Evolutionary conservation across 2,113 vertebrate genomes (phyloP), one percentile per base, ranked within the genome.

Genomic region (Campylomormyrus numenius): DNA sequence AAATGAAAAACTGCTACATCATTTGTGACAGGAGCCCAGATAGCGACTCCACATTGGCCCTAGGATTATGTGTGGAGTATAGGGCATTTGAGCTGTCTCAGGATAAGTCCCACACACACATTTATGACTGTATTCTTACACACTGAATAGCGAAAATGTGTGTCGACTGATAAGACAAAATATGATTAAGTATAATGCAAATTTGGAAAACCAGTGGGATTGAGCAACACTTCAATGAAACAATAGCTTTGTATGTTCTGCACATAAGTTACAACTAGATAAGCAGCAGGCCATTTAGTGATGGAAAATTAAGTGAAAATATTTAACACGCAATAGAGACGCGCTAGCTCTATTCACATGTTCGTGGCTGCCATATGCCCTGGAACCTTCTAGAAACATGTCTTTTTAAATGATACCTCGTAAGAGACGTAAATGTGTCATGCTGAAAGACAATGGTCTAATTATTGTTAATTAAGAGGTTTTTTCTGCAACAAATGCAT

Each of bases 111-210:
- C 74, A 85, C 53, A 49, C 17, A 39, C 15, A 19, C 42, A 88
- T 90, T 21, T 88, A 92, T 70, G 86, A 88, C 80, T 84, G 48
- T 48, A 88, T 90, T 90, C 52, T 90, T 70, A 62, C 53, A 88
- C 62, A 89, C 87, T 89, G 31, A 89, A 90, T 50, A 77, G 58
- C 27, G 42, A 58, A 90, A 92, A 90, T 92, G 88, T 92, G 91
- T 88, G 89, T 9, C 11, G 39, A 56, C 39, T 48, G 88, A 92
- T 92, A 90, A 90, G 89, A 31, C 9, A 13, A n/a, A 90, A 89
- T 88, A 90, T 91, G 74, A 89, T 92, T 86, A 91, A 91, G 77
- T 85, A 39, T 52, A 91, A 92, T 93, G 66, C 86, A 91, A 89
- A 92, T 89, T 42, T 39, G 27, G 10, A 27, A 88, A 91, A 83